Evolutionary conservation across 2,888 invertebrate species (phyloP).

Genomic region (Lochmaea capreae): DNA sequence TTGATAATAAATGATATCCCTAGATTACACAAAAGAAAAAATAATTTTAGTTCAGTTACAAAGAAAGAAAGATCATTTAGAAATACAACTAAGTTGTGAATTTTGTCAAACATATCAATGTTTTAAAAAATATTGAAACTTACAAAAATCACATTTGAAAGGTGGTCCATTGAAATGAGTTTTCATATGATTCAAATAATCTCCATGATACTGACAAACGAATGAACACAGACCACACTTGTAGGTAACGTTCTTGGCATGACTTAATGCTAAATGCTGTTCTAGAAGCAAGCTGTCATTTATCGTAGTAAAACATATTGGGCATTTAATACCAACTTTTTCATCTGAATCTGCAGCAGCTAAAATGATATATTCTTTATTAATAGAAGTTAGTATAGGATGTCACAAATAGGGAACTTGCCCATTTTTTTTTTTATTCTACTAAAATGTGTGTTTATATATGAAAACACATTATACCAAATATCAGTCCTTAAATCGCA

Average conservation of each 20-base stretch:
- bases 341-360: conserved; percentile 56
- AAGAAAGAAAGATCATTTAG: too few species aligned
- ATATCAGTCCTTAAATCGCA: too few species aligned
- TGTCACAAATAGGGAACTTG: too few species aligned
- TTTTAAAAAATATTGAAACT: conserved; percentile 41
- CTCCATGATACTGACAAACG: conserved; percentile 72
- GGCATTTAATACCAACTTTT: conserved; percentile 65
- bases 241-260: conserved; percentile 71
- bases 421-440: too few species aligned
- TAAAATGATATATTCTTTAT: conserved; percentile 30
- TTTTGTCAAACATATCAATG: too few species aligned
- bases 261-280: conserved; percentile 69
- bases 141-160: conserved; percentile 73
- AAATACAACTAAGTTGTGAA: too few species aligned
- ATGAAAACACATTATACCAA: too few species aligned
- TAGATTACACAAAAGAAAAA: too few species aligned
- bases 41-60: too few species aligned
- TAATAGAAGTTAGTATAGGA: background rate
- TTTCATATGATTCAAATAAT: conserved; percentile 73
- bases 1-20: too few species aligned
- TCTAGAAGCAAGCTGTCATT: conserved; percentile 68
- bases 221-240: conserved; percentile 74
- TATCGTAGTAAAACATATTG: conserved; percentile 68
- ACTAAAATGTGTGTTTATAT: too few species aligned
- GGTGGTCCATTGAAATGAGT: conserved; percentile 73